Evolutionary conservation across 2,113 vertebrate species (phyloP), one percentile per base, ranked within the genome.

Genomic region (Pedetes capensis): DNA sequence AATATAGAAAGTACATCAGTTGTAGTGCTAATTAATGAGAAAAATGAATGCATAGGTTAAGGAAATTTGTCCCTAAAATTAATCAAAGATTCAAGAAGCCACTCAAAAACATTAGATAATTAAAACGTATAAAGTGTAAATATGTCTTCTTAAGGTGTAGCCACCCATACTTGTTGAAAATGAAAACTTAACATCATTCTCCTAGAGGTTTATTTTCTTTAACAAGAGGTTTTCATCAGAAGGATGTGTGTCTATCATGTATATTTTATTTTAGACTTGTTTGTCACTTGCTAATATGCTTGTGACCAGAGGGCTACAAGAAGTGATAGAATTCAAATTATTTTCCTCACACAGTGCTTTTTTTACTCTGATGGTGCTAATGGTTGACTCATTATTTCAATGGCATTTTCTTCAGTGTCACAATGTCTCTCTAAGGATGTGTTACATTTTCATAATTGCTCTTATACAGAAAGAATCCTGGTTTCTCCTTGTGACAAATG

Each of bases 391-490:
- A 64, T 95, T 96, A 96, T 94, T 93, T 86, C 90, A 87, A 20
- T 84, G 91, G 59, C 88, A 92, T 95, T 93, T 97, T 94, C 86
- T 84, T 96, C 69, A 89, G 23, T 86, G 88, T 93, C 81, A 89
- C 1, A 0, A 86, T 66, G 86, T 91, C 69, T 95, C 79, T 84
- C 74, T 71, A 64, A 95, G 78, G 64, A 79, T 81, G 20, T 86
- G 95, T 83, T 83, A 89, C 61, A 94, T 96, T 96, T 95, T 93
- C 85, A 71, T 96, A 97, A 96, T 91, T 96, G 83, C 81, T 93
- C 29, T 66, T 34, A 5, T 90, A n/a, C 53, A 75, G 68, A 92
- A 47, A 94, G 64, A 39, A 71, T 44, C 20, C 42, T 71, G 53
- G 3, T 82, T 95, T 91, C 55, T 96, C 53, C 32, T 11, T 37